Evolutionary conservation across 2,888 invertebrate genomes (phyloP).

Genomic region (Hyppa rectilinea): DNA sequence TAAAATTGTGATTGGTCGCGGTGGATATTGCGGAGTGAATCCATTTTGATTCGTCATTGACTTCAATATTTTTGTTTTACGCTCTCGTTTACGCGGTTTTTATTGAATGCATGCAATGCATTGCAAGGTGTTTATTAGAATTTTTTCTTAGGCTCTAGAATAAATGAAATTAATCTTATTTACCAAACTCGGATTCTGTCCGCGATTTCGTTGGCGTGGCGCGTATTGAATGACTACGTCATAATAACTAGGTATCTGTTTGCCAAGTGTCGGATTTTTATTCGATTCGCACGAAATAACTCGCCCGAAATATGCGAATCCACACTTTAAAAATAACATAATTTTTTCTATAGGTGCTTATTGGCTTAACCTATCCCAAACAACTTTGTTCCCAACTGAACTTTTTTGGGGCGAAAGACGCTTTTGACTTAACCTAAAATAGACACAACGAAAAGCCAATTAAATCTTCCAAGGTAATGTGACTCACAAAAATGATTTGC

Average conservation of each 20-base stretch:
- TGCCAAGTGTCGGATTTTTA: no score
- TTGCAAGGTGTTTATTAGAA: conserved; percentile 42
- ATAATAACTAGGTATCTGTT: no score
- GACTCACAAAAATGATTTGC: not conserved
- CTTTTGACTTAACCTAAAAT: not conserved
- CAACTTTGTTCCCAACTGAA: no score
- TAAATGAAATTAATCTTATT: conserved; percentile 22
- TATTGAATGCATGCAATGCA: conserved; percentile 21
- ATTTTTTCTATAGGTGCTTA: no score
- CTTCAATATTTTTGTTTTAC: conserved; percentile 51
- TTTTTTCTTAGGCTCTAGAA: conserved; percentile 18
- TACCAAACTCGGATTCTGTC: no score
- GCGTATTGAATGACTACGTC: no score
- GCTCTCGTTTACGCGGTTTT: conserved; percentile 53
- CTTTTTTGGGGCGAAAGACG: not conserved
- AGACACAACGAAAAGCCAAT: not conserved
- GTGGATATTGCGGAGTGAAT: conserved; percentile 54
- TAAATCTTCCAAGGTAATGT: not conserved
- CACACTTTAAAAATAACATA: no score
- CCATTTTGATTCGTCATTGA: conserved; percentile 57
- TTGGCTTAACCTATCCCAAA: no score
- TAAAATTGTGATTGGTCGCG: conserved; percentile 63
- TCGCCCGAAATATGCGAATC: no score
- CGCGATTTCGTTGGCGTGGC: no score
- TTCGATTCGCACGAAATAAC: no score